A percentile compares a stretch with the other conserved stretches of the same genome.
Evolutionary conservation across 2,113 vertebrate genomes (phyloP).

Genomic region (Ameiurus melas): DNA sequence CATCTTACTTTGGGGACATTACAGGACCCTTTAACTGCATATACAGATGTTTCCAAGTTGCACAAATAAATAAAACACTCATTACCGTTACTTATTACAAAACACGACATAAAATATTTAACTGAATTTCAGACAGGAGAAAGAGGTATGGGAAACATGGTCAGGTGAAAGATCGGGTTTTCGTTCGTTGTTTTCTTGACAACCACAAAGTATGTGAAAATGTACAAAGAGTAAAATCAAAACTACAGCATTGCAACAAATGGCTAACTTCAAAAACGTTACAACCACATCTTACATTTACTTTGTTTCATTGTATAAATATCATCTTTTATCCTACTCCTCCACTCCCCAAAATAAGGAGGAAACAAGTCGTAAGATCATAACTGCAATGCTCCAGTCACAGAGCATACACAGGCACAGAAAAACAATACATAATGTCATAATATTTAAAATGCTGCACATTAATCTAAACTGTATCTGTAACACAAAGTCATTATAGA

Average conservation of each 20-base stretch:
- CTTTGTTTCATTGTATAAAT: constrained; percentile 73
- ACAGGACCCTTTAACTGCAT: constrained; percentile 30
- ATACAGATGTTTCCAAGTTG: constrained; percentile 53
- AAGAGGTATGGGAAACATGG: constrained; percentile 56
- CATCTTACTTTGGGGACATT: constrained; percentile 46
- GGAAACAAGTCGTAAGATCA: constrained; percentile 28
- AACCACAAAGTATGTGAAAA: constrained; percentile 72
- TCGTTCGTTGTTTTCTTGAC: constrained; percentile 59
- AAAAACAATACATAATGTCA: constrained; percentile 74
- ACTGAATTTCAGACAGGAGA: constrained; percentile 66
- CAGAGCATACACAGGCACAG: constrained; percentile 72
- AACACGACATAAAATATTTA: constrained; percentile 70
- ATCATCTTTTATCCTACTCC: constrained; percentile 32
- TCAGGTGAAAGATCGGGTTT: constrained; percentile 53
- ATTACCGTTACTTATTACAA: constrained; percentile 60
- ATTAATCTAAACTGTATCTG: constrained; percentile 73
- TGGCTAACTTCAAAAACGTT: constrained; percentile 73
- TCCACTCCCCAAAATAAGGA: constrained; percentile 36
- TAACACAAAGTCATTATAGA: constrained; percentile 82
- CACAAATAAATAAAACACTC: constrained; percentile 76
- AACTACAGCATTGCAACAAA: constrained; percentile 72
- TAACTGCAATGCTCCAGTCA: constrained; percentile 62
- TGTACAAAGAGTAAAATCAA: constrained; percentile 64
- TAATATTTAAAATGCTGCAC: constrained; percentile 76
- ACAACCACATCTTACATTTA: constrained; percentile 79